Evolutionary conservation across 2,888 invertebrate genomes (phyloP).

Genomic region (Saturnia pavonia): DNA sequence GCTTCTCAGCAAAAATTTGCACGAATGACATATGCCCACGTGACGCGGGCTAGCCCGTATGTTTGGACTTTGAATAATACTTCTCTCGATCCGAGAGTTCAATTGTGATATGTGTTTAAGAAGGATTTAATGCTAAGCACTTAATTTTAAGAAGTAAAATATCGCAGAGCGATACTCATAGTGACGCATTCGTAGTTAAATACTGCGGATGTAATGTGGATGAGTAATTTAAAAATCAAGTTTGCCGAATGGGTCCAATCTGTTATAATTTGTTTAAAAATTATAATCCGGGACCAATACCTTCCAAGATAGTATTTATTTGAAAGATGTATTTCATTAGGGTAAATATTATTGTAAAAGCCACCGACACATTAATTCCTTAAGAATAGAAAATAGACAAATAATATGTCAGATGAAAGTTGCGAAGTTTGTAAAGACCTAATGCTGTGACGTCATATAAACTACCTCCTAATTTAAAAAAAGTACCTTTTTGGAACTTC

Average conservation of each 20-base stretch:
- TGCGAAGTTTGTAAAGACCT: constrained; percentile 67
- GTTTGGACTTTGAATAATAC: constrained; percentile 68
- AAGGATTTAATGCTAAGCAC: constrained; percentile 68
- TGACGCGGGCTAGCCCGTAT: constrained; percentile 66
- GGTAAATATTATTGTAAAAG: constrained; percentile 78
- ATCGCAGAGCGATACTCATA: constrained; percentile 79
- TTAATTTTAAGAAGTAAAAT: constrained; percentile 65
- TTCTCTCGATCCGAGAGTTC: constrained; percentile 71
- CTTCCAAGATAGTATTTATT: constrained; percentile 83
- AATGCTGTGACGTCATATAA: constrained; percentile 58
- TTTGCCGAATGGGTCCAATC: constrained; percentile 79
- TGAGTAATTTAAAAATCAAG: constrained; percentile 66
- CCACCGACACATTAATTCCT: constrained; percentile 83
- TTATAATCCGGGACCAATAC: constrained; percentile 82
- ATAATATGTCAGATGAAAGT: constrained; percentile 70
- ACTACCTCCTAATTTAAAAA: constrained; percentile 80
- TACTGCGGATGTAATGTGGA: constrained; percentile 63
- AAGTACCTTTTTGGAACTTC: constrained; percentile 63
- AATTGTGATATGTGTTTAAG: constrained; percentile 81
- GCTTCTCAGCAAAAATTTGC: constrained; percentile 92
- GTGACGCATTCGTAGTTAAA: constrained; percentile 61
- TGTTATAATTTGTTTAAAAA: constrained; percentile 83
- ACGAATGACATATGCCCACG: constrained; percentile 82
- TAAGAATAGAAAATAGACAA: constrained; percentile 80
- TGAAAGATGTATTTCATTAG: constrained; percentile 80